Base-by-base conservation (phyloP, 30 jellyfish, hydroid and myxozoan species). In the Mastigias papua region DNA sequence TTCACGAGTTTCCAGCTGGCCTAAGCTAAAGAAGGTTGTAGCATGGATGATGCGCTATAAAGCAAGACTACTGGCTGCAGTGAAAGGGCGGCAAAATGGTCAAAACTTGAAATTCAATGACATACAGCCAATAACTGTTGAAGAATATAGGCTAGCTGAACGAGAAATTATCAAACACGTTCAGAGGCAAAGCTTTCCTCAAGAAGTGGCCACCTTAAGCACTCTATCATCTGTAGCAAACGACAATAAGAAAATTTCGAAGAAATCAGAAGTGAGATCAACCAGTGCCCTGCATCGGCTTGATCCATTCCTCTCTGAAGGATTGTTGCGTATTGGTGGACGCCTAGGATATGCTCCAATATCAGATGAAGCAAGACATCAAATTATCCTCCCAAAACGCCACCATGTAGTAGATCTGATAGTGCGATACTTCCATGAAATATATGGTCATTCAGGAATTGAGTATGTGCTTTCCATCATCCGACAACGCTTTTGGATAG, bases 11-110 rank as follows among this genome's bases (percentile, higher is more conserved):
- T 86, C 80, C 30, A 48, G 21, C 54, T 87, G 96, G 96, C 19
- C n/a, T 15, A 29, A 69, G 51, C 28, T 87, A 25, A 48, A 69
- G 85, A 76, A 64, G 73, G 61, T 91, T 34, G 73, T 78, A 42
- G 91, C 96, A 19, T 87, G 96, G 91, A 34, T 87, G 49, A 29
- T 78, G 28, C 63, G 96, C 48, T 87, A 63, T 81, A 87, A 87
- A 87, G 27, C 57, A 17, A 75, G 86, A 80, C 54, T 68, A 57
- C 80, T 29, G 42, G 87, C 69, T 84, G 58, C 71, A 70, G 49
- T 7, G 25, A 28, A 63, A 26, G 30, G 72, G 25, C 58, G 50
- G 77, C 46, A 11, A 48, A 23, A 1, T 29, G 63, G 51, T 68
- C 76, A 69, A 29, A 23, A 63, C 8, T 17, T 6, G 42, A 10